Evolutionary conservation across 2,888 invertebrate species (phyloP).

Genomic region (Augiades crinisus): DNA sequence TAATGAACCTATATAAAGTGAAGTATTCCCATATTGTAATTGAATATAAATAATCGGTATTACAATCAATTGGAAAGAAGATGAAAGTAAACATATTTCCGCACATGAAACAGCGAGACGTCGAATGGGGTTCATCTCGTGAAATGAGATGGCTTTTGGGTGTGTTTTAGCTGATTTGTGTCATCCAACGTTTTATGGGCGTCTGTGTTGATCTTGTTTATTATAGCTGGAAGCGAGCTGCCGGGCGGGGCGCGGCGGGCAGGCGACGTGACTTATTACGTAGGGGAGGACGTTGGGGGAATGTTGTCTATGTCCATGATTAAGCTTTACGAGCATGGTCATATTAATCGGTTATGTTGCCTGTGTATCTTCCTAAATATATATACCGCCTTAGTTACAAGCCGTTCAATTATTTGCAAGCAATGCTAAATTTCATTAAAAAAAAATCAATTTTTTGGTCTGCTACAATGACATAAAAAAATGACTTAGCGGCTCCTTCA

Average conservation of each 20-base stretch:
- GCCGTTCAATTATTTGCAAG: too few species aligned
- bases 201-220: constrained; percentile 32
- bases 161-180: constrained; percentile 36
- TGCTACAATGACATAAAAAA: too few species aligned
- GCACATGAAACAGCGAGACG: background rate
- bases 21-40: too few species aligned
- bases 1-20: too few species aligned
- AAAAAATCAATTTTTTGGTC: too few species aligned
- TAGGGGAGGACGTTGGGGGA: background rate
- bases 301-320: background rate
- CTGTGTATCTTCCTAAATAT: background rate
- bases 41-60: too few species aligned
- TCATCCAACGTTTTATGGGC: constrained; percentile 33
- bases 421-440: too few species aligned
- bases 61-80: background rate
- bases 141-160: constrained; percentile 30
- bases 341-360: background rate
- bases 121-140: background rate
- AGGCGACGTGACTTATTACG: background rate
- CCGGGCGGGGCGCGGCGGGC: constrained; percentile 29
- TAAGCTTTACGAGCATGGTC: background rate
- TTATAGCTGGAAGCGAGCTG: constrained; percentile 33
- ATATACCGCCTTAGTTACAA: too few species aligned
- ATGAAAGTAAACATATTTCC: background rate
- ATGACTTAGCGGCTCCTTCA: too few species aligned